Evolutionary conservation across 2,888 invertebrate species (phyloP), one percentile per base, ranked within the genome.

Genomic region (Machimus rusticus): DNA sequence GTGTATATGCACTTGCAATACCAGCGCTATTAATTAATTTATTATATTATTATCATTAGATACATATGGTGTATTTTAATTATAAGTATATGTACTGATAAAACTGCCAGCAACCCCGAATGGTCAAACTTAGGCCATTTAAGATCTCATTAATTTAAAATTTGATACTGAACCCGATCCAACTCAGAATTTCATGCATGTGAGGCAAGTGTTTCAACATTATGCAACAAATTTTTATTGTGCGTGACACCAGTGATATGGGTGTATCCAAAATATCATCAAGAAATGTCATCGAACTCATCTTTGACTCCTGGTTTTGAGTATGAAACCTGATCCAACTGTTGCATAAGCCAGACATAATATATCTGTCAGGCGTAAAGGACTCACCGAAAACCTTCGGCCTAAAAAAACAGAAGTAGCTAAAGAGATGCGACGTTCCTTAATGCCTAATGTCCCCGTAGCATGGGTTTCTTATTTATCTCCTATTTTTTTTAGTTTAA

Each of bases 311-410:
- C 74, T 74, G 85, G 51, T 85, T 74, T 74, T 74, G 74, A 43
- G 12, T 19, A 14, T 77, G 86, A 86, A 86, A 86, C 55, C 51
- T 86, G 86, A 86, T 14, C 76, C 55, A 55, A 77, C 86, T 86
- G 86, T 76, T 86, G 76, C 77, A 76, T 77, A 77, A 77, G 9
- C 77, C 76, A 86, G 77, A 86, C 86, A 86, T 86, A 76, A 86
- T 86, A 86, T 86, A 77, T 86, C 86, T 86, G 86, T 77, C 86
- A 86, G 34, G 55, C 43, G 34, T 77, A 77, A 86, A 86, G 86
- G 86, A 86, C 77, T 66, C 28, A 77, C 55, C 51, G 55, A 77
- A 86, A 77, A 76, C 34, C 85, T 31, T 74, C 43, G 28, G 1
- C 28, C 74, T 85, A 74, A 85, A 85, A 85, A 85, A 85, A 74